phyloP scores from a whole-genome alignment of 2,797 vertebrate genomes.

The Sciurus carolinensis region DNA sequence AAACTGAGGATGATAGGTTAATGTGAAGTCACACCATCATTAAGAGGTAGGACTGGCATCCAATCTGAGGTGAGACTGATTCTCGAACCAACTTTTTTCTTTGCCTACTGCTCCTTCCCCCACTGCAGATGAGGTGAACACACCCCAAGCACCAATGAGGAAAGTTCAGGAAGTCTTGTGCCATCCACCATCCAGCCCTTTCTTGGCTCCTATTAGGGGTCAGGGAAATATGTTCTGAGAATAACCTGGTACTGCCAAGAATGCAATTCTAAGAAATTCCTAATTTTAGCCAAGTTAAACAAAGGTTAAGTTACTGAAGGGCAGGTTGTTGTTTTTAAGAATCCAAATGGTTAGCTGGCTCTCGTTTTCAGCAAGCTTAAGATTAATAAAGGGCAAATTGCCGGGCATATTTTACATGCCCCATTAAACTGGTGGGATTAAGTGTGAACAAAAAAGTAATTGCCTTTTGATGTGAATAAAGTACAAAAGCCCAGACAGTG shows the following conservation, averaged over 20 bases:
- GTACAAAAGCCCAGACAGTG: conserved; percentile 79
- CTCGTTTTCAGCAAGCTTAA: conserved; percentile 64
- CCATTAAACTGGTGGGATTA: conserved; percentile 86
- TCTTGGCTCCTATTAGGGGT: not conserved
- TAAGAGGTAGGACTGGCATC: not conserved
- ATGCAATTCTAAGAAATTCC: not conserved
- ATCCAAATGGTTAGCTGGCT: conserved; percentile 72
- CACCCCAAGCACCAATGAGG: not conserved
- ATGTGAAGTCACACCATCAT: not conserved
- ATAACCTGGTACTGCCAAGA: not conserved
- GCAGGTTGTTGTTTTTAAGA: conserved; percentile 64
- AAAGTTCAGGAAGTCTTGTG: not conserved
- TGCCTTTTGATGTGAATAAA: conserved; percentile 85
- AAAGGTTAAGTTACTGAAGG: conserved; percentile 70
- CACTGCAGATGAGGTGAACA: not conserved
- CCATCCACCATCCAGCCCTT: not conserved
- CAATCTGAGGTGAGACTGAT: not conserved
- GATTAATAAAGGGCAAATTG: conserved; percentile 86
- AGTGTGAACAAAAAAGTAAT: conserved; percentile 85
- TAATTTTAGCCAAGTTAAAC: conserved; percentile 63
- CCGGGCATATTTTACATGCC: conserved; percentile 83
- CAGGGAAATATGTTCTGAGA: not conserved
- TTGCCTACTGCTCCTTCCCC: no score
- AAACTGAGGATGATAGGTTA: not conserved
- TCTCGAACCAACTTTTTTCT: not conserved